Evolutionary conservation across 2,888 invertebrate species (phyloP).

Genomic region (Yponomeuta plumbellus): DNA sequence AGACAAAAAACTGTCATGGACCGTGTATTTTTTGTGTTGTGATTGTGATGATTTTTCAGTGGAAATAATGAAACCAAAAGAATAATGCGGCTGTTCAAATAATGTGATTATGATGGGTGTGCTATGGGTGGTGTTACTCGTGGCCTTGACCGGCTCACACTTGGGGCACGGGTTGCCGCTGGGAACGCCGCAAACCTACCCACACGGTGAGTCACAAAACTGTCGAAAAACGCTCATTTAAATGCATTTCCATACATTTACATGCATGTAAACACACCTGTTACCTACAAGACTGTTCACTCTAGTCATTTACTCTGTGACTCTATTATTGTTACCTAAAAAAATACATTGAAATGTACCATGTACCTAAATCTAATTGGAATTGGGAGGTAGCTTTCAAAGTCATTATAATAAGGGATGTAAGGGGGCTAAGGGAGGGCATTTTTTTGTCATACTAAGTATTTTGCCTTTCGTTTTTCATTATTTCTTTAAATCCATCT

Average conservation of each 20-base stretch:
- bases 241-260: background rate
- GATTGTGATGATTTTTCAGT: constrained; percentile 69
- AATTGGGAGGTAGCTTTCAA: constrained; percentile 4
- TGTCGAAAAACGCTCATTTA: background rate
- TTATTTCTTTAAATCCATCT: no score
- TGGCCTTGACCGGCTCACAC: constrained; percentile 63
- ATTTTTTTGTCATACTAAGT: background rate
- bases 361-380: background rate
- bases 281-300: background rate
- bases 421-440: background rate
- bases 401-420: background rate
- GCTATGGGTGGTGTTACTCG: constrained; percentile 69
- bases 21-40: constrained; percentile 73
- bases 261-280: background rate
- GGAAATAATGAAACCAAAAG: constrained; percentile 67
- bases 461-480: no score
- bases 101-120: constrained; percentile 66
- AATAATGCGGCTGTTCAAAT: constrained; percentile 67
- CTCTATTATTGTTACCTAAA: background rate
- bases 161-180: constrained; percentile 64
- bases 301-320: no score
- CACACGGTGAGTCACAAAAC: constrained; percentile 54
- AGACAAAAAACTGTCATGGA: constrained; percentile 64
- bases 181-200: constrained; percentile 66
- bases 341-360: background rate